phyloP scores from a whole-genome alignment of 37 sponge, comb jelly and placozoan species.

The Geodia barretti region DNA sequence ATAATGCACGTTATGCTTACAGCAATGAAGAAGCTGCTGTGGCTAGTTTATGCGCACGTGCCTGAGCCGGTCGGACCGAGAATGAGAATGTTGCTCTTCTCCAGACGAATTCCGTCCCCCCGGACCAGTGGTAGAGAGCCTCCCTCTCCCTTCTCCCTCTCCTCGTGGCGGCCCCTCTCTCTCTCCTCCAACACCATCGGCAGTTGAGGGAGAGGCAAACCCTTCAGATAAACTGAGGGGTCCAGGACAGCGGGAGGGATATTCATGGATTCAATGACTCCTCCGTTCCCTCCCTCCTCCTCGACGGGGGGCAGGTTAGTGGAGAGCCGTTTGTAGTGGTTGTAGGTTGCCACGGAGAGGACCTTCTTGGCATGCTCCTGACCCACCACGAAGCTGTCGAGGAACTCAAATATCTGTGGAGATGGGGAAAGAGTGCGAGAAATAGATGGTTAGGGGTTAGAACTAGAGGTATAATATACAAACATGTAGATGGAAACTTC shows the following conservation, averaged over 20 bases:
- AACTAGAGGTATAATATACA: too few relatives aligned
- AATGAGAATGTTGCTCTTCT: slow-evolving; percentile 97
- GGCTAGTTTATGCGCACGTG: slow-evolving; percentile 10
- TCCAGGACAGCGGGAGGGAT: neutral
- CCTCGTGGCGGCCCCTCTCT: too few relatives aligned
- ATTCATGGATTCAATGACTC: neutral
- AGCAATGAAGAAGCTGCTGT: neutral
- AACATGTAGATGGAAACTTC: too few relatives aligned
- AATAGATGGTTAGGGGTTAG: too few relatives aligned
- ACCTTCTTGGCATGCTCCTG: slow-evolving; percentile 95
- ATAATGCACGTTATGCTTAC: neutral
- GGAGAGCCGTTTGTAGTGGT: slow-evolving; percentile 96
- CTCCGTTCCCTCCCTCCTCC: slow-evolving; percentile 33
- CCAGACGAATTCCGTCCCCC: slow-evolving; percentile 42
- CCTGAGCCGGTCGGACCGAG: slow-evolving; percentile 99
- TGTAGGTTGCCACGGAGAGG: slow-evolving; percentile 96
- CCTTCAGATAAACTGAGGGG: slow-evolving; percentile 6
- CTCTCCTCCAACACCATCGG: neutral
- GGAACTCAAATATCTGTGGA: slow-evolving; percentile 85
- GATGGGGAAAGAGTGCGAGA: neutral
- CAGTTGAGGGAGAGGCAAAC: neutral
- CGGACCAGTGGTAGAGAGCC: neutral
- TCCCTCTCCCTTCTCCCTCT: neutral
- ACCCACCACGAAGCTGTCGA: slow-evolving; percentile 90
- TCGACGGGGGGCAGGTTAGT: slow-evolving; percentile 5